phyloP scores from a whole-genome alignment of 30 jellyfish, hydroid and myxozoan species.

The Cassiopea xamachana region DNA sequence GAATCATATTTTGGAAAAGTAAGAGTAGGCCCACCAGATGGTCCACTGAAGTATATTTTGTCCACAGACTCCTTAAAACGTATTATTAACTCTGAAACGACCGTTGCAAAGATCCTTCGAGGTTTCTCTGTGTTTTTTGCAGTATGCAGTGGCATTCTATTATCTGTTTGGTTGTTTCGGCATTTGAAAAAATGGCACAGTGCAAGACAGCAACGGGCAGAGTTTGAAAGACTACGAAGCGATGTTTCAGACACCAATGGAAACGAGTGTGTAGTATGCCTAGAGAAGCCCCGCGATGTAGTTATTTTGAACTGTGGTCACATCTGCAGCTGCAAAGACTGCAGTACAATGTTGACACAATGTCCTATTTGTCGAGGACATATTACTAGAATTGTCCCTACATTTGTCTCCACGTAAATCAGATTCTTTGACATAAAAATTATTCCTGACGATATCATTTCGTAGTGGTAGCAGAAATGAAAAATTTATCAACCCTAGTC shows the following conservation, averaged over 20 bases:
- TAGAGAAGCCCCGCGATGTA: slow-evolving; percentile 73
- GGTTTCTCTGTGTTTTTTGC: slow-evolving; percentile 55
- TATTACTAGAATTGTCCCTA: slow-evolving; percentile 72
- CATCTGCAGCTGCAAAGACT: slow-evolving; percentile 64
- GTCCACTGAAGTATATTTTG: slow-evolving; percentile 59
- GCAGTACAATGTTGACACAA: slow-evolving; percentile 42
- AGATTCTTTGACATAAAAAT: neutral
- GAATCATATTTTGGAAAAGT: slow-evolving; percentile 30
- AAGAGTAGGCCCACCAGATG: slow-evolving; percentile 43
- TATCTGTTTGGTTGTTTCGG: slow-evolving; percentile 62
- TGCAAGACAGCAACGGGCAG: slow-evolving; percentile 43
- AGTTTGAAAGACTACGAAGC: slow-evolving; percentile 24
- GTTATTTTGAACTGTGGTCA: slow-evolving; percentile 94
- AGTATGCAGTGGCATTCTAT: slow-evolving; percentile 27
- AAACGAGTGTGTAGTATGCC: slow-evolving; percentile 77
- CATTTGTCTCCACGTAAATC: slow-evolving; percentile 22
- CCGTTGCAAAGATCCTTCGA: slow-evolving; percentile 11
- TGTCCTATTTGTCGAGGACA: slow-evolving; percentile 88
- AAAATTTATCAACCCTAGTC: too few species aligned
- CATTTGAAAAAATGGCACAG: slow-evolving; percentile 44
- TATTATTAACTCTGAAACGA: slow-evolving; percentile 43
- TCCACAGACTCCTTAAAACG: slow-evolving; percentile 62
- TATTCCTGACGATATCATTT: too few species aligned
- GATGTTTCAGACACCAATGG: slow-evolving; percentile 25
- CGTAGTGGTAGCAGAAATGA: too few species aligned